Evolutionary conservation across 1,140 invertebrate species (phyloP).

Genomic region (Listronotus oregonensis): DNA sequence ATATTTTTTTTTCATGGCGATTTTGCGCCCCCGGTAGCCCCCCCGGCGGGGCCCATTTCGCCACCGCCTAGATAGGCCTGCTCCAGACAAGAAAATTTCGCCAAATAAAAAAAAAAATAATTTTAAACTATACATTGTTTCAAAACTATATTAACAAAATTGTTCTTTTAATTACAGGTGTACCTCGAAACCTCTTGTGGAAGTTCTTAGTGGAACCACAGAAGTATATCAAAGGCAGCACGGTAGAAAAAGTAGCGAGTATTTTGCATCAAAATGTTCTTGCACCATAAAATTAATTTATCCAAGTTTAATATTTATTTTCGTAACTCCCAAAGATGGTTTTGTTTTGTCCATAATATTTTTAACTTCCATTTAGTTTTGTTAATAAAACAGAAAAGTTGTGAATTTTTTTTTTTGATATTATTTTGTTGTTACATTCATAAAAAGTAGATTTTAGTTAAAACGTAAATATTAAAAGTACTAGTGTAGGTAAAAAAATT

Average conservation of each 20-base stretch:
- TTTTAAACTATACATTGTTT: no score
- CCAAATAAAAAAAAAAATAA: no score
- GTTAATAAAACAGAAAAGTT: not conserved
- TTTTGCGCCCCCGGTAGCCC: no score
- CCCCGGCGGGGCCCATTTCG: no score
- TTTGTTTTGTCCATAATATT: conserved; percentile 10
- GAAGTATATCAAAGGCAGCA: conserved; percentile 77
- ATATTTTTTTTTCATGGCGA: no score
- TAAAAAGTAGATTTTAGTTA: no score
- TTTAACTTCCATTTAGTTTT: conserved; percentile 1
- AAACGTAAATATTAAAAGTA: no score
- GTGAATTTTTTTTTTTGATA: not conserved
- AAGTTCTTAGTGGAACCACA: conserved; percentile 78
- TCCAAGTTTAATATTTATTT: not conserved
- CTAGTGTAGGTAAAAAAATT: no score
- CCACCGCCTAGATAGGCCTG: no score
- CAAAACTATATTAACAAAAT: no score
- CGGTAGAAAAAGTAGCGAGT: conserved; percentile 67
- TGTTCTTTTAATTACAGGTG: conserved; percentile 61
- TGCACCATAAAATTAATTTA: conserved; percentile 15
- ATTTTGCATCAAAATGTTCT: conserved; percentile 52
- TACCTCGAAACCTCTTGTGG: conserved; percentile 66
- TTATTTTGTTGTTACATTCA: not conserved
- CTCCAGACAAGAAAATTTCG: no score
- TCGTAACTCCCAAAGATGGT: conserved; percentile 9